Conservation (phyloP, 2,888 invertebrate genomes). For the Chrysolina oricalcia region DNA sequence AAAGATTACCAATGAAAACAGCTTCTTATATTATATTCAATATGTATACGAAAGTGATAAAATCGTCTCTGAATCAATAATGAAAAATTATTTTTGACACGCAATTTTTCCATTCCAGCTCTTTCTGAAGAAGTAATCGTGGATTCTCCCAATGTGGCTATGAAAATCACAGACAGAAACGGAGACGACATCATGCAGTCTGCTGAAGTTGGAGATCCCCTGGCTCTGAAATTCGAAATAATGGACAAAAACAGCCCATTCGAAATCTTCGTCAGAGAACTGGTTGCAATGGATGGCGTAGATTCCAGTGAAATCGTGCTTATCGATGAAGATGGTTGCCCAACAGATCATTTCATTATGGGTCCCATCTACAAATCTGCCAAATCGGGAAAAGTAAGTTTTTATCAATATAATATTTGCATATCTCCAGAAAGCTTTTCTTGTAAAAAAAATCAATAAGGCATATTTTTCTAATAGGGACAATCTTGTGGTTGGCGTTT, state of each 20-base stretch:
- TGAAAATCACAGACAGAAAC: slow-evolving; percentile 91
- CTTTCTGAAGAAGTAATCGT: slow-evolving; percentile 93
- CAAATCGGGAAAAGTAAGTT: slow-evolving; percentile 83
- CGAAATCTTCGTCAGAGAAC: slow-evolving; percentile 95
- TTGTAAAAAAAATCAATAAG: too few relatives aligned
- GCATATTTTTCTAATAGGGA: too few relatives aligned
- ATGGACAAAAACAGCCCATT: slow-evolving; percentile 94
- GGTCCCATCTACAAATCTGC: slow-evolving; percentile 90
- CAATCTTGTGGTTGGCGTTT: too few relatives aligned
- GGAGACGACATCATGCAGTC: slow-evolving; percentile 89
- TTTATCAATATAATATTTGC: neutral
- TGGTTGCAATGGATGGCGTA: slow-evolving; percentile 95
- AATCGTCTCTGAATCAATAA: neutral
- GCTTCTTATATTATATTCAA: too few relatives aligned
- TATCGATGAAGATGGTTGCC: slow-evolving; percentile 93
- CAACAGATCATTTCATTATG: slow-evolving; percentile 95
- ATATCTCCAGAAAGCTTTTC: too few relatives aligned
- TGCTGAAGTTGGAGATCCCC: slow-evolving; percentile 93
- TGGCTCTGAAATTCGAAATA: slow-evolving; percentile 93
- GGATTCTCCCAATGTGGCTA: slow-evolving; percentile 94
- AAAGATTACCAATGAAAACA: too few relatives aligned
- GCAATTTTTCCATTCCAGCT: slow-evolving; percentile 68
- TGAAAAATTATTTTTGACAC: neutral
- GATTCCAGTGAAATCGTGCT: slow-evolving; percentile 94
- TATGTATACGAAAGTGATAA: too few relatives aligned